Conservation (phyloP, 2,113 vertebrate genomes). For the Pterophyllum scalare region DNA sequence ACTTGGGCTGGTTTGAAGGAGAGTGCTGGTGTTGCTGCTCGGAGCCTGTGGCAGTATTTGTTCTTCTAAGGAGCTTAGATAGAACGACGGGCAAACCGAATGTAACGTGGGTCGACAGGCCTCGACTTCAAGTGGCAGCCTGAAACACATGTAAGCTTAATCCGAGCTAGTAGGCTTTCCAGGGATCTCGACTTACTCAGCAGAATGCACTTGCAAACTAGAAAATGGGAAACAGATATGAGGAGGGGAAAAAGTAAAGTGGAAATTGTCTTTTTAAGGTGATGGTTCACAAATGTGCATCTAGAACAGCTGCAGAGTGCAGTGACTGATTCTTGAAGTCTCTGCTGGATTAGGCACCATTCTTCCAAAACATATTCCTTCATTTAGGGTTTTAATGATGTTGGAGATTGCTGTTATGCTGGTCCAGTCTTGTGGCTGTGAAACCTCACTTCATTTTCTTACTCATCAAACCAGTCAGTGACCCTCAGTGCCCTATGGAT, state of each 20-base stretch:
- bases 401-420: background rate
- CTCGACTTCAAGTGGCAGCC: conserved; percentile 46
- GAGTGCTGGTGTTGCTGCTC: background rate
- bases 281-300: background rate
- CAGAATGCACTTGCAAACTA: conserved; percentile 19
- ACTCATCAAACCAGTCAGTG: too few relatives aligned
- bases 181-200: conserved; percentile 37
- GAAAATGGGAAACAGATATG: background rate
- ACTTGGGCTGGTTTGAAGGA: conserved; percentile 2
- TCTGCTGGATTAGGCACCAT: background rate
- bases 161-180: conserved; percentile 45
- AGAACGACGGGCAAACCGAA: conserved; percentile 37
- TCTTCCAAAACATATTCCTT: background rate
- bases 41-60: conserved; percentile 14
- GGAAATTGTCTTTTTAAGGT: background rate
- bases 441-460: too few relatives aligned
- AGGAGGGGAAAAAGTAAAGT: background rate
- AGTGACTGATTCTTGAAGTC: rapidly evolving
- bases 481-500: too few relatives aligned
- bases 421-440: too few relatives aligned
- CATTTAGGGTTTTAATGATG: background rate
- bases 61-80: conserved; percentile 63
- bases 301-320: background rate
- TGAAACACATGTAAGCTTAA: conserved; percentile 51
- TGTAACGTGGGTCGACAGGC: conserved; percentile 56